Evolutionary conservation across 2,797 vertebrate species (phyloP).

Genomic region (Botia almorhae): DNA sequence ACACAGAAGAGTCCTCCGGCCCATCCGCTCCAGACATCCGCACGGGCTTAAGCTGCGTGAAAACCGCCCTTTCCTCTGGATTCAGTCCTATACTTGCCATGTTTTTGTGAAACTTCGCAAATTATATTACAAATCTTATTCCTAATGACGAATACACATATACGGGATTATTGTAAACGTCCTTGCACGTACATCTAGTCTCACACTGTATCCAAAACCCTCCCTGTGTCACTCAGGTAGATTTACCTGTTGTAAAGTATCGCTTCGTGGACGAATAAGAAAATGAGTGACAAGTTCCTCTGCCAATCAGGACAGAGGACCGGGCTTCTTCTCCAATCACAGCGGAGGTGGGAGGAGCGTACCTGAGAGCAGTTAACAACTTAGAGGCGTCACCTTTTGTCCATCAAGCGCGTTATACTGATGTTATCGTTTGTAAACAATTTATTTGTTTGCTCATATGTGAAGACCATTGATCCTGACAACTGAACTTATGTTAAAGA

Average conservation of each 20-base stretch:
- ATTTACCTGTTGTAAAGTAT: constrained; percentile 83
- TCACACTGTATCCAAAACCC: constrained; percentile 67
- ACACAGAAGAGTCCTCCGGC: constrained; percentile 83
- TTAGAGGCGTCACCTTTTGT: constrained; percentile 11
- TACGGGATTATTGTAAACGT: constrained; percentile 18
- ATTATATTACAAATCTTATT: not conserved
- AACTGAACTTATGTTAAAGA: too few species aligned
- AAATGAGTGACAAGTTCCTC: not conserved
- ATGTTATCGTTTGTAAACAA: not conserved
- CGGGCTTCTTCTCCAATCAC: constrained; percentile 62
- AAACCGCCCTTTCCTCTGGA: constrained; percentile 81
- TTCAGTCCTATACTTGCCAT: constrained; percentile 84
- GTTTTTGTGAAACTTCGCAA: constrained; percentile 36
- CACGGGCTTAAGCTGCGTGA: constrained; percentile 87
- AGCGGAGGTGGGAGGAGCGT: constrained; percentile 60
- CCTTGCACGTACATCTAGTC: constrained; percentile 56
- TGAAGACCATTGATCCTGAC: not conserved
- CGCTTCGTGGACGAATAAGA: constrained; percentile 56
- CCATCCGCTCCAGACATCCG: constrained; percentile 81
- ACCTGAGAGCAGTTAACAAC: constrained; percentile 60
- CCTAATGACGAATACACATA: constrained; percentile 19
- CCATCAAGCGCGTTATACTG: not conserved
- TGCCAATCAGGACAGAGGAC: constrained; percentile 67
- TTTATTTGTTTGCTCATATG: not conserved
- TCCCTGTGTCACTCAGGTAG: constrained; percentile 73